These are phyloP conservation scores for Taurulus bubalis DNA, from an alignment of 2,113 vertebrate species.

Conservation along the genomic window DNA sequence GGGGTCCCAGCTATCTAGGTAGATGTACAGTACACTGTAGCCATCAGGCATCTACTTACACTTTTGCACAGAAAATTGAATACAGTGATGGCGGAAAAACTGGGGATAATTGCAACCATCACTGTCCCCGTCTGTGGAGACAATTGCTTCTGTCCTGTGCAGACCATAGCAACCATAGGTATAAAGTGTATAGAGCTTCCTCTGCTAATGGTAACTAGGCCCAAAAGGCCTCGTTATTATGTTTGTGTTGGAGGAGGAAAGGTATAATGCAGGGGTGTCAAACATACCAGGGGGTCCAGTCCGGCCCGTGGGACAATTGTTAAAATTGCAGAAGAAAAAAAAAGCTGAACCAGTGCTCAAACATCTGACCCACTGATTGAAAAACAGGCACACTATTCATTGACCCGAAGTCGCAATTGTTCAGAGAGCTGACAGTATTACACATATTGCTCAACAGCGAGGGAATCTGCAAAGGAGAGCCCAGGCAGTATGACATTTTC, in stretches of 20 bases:
- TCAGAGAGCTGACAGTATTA: too few species aligned
- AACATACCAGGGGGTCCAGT: too few species aligned
- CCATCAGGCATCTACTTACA: slow-evolving; percentile 39
- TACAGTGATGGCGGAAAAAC: not conserved
- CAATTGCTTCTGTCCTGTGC: not conserved
- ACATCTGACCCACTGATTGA: too few species aligned
- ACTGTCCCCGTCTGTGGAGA: slow-evolving; percentile 14
- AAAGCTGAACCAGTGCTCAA: too few species aligned
- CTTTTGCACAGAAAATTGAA: slow-evolving; percentile 36
- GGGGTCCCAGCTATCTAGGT: slow-evolving; percentile 53
- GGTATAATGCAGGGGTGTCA: not conserved
- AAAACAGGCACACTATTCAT: too few species aligned
- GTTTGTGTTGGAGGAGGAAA: slow-evolving; percentile 1
- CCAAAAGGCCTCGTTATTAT: slow-evolving; percentile 1
- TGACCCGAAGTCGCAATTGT: too few species aligned
- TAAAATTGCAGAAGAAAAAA: too few species aligned
- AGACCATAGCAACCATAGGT: slow-evolving; percentile 9
- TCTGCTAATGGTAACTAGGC: slow-evolving; percentile 7
- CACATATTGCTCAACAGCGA: too few species aligned
- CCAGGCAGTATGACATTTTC: too few species aligned
- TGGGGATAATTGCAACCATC: slow-evolving; percentile 56
- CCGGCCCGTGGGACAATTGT: too few species aligned
- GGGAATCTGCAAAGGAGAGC: too few species aligned
- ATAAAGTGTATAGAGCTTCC: slow-evolving; percentile 10
- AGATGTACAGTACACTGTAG: slow-evolving; percentile 40